Percentiles rank a stretch among this genome's conserved stretches.
Evolutionary conservation across 2,888 invertebrate species (phyloP).

Genomic region (Cistogaster globosa): DNA sequence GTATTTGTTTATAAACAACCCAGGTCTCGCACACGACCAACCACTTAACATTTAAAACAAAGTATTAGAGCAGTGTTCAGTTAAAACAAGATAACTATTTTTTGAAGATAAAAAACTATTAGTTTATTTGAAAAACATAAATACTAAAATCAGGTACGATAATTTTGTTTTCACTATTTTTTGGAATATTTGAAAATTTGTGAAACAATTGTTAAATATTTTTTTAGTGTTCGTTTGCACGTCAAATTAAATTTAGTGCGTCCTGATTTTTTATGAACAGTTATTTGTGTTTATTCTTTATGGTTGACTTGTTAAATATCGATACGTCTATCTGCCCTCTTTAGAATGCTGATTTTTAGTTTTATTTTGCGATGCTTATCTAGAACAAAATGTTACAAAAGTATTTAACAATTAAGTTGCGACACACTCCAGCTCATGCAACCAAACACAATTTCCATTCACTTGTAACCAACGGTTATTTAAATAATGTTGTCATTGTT

Average conservation of each 20-base stretch:
- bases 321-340: constrained; percentile 14
- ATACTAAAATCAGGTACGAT: too few species aligned
- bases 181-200: too few species aligned
- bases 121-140: too few species aligned
- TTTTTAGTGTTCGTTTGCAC: too few species aligned
- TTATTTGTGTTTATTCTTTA: constrained; percentile 15
- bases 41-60: constrained; percentile 61
- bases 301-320: constrained; percentile 23
- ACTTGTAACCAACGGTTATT: constrained; percentile 15
- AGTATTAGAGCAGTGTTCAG: background rate
- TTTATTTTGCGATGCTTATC: constrained; percentile 80
- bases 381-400: constrained; percentile 81
- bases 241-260: too few species aligned
- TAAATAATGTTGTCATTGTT: constrained; percentile 41
- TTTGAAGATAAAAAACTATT: too few species aligned
- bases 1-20: constrained; percentile 66
- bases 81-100: too few species aligned
- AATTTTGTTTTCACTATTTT: too few species aligned
- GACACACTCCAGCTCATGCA: constrained; percentile 76
- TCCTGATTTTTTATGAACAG: background rate
- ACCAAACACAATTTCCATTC: constrained; percentile 9
- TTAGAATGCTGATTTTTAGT: constrained; percentile 58
- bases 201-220: too few species aligned
- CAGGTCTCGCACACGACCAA: constrained; percentile 63
- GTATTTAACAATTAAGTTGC: constrained; percentile 82